Base-by-base conservation (phyloP, 2,797 vertebrate species). In the Buceros bicornis region DNA sequence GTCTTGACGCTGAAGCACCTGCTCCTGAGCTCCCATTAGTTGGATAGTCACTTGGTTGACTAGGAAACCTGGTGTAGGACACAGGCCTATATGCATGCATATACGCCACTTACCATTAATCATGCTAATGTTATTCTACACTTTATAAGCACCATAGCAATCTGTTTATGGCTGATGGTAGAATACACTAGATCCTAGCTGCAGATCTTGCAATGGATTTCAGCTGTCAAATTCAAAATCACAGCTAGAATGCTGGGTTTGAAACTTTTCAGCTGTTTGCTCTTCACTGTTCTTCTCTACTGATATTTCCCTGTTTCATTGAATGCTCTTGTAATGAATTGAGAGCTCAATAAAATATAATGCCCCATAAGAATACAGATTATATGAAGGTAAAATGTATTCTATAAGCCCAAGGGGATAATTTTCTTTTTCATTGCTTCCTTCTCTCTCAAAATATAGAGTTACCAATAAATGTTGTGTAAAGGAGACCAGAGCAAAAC, bases 401-500 rank as follows among this genome's bases (percentile, higher is more conserved):
- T 96, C 76, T 72, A 74, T n/a, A 57, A 96, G 79, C 95, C 92
- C 86, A 95, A 95, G 89, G 95, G 96, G 67, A 96, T 97, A 97
- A 97, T 97, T 97, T 97, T 56, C 53, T 96, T 97, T 97, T 33
- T 95, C 58, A 93, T 96, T 60, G 93, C 92, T 79, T 95, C 62
- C 82, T 74, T 93, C 58, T 95, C 50, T 96, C 67, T 97, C 79
- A 95, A 94, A 97, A 96, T 93, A 97, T 56, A 96, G 76, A 86
- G 79, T 61, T 83, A 90, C 57, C 62, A 83, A 85, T 86, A 97
- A 97, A 96, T 80, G 81, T 58, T 97, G 96, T 56, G 77, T 96
- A 97, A 97, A 97, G 92, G 61, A 97, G 93, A 97, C 80, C 60
- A 95, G 93, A 97, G 86, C 81, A 96, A 96, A 96, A 53, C 9